Evolutionary conservation across 1,140 invertebrate genomes (phyloP).

Genomic region (Ceratosolen solmsi): DNA sequence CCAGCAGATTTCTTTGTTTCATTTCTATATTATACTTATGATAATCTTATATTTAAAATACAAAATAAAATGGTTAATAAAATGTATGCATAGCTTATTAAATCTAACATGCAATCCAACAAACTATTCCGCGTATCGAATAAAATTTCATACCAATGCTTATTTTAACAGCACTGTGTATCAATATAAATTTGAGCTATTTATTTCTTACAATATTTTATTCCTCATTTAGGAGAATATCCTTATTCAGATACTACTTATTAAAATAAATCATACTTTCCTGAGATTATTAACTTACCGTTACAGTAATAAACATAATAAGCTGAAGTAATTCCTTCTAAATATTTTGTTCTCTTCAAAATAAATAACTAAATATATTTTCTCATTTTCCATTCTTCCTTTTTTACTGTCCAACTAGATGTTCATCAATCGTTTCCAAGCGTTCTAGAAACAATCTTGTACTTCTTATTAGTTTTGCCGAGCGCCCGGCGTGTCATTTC

Average conservation of each 20-base stretch:
- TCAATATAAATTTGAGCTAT: not conserved
- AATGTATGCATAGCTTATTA: too few relatives aligned
- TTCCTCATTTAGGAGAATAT: not conserved
- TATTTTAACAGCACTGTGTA: not conserved
- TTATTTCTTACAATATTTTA: not conserved
- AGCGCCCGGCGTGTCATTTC: conserved; percentile 3
- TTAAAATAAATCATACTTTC: not conserved
- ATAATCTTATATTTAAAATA: too few relatives aligned
- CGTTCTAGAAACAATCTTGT: conserved; percentile 45
- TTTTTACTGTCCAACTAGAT: not conserved
- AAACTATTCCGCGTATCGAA: too few relatives aligned
- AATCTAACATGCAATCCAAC: too few relatives aligned
- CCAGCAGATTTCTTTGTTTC: not conserved
- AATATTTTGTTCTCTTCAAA: conserved; percentile 5
- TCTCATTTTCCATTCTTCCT: not conserved
- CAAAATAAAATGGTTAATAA: too few relatives aligned
- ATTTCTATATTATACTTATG: not conserved
- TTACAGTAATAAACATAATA: not conserved
- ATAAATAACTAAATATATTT: conserved; percentile 1
- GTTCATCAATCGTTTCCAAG: not conserved
- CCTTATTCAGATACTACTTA: too few relatives aligned
- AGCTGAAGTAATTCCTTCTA: conserved; percentile 15
- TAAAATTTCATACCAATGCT: too few relatives aligned
- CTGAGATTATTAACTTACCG: not conserved
- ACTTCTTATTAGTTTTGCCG: conserved; percentile 34